Evolutionary conservation across 2,113 vertebrate species (phyloP).

Genomic region (Psittacula cyanocephala): DNA sequence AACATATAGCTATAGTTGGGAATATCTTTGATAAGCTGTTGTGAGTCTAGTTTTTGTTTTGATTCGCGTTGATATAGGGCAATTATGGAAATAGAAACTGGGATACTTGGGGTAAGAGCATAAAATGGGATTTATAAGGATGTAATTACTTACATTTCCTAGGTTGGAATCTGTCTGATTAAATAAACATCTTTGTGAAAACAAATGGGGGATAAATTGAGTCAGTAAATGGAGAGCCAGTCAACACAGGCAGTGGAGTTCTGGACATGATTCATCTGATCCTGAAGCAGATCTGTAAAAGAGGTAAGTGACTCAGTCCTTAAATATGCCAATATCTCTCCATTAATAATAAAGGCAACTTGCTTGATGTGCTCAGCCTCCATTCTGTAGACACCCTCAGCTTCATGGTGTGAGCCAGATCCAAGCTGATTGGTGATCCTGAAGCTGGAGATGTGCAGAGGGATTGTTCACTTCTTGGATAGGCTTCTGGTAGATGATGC

Average conservation of each 20-base stretch:
- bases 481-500: too few species aligned
- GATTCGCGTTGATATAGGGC: background rate
- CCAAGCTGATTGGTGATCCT: background rate
- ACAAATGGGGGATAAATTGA: background rate
- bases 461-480: background rate
- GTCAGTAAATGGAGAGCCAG: constrained; percentile 34
- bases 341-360: background rate
- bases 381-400: background rate
- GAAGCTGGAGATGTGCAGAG: background rate
- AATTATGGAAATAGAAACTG: background rate
- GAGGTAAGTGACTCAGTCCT: constrained; percentile 26
- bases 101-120: background rate
- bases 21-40: background rate
- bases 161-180: background rate
- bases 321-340: background rate
- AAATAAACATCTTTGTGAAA: constrained; percentile 39
- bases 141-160: constrained; percentile 4
- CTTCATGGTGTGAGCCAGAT: background rate
- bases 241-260: background rate
- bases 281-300: background rate
- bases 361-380: background rate
- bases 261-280: constrained; percentile 35
- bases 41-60: background rate
- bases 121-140: background rate
- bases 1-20: background rate